Percentiles rank a stretch among this genome's conserved stretches.
These are phyloP conservation scores for Megalops cyprinoides DNA, from an alignment of 2,797 vertebrate genomes.

Conservation along the genomic window DNA sequence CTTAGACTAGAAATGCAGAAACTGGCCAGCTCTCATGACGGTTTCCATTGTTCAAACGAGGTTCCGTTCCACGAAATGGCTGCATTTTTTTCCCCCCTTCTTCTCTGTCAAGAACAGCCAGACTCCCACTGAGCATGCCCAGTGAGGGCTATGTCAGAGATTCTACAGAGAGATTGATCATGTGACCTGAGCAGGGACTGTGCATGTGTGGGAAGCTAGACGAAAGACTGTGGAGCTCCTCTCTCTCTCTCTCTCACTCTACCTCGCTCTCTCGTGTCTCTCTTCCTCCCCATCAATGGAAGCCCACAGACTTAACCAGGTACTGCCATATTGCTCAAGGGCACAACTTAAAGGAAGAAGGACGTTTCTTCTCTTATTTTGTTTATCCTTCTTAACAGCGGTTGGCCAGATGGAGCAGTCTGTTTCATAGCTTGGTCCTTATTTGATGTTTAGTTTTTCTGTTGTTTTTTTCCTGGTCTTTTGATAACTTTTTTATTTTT, in stretches of 20 bases:
- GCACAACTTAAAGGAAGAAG: conserved; percentile 40
- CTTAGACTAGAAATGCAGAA: conserved; percentile 23
- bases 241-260: conserved; percentile 24
- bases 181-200: conserved; percentile 54
- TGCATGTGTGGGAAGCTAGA: conserved; percentile 57
- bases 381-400: conserved; percentile 36
- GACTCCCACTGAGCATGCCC: conserved; percentile 63
- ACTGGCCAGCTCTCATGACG: conserved; percentile 9
- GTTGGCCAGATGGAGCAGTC: conserved; percentile 31
- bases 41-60: conserved; percentile 36
- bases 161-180: conserved; percentile 58
- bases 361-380: conserved; percentile 45
- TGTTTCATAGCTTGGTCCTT: conserved; percentile 11
- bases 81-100: conserved; percentile 53
- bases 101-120: conserved; percentile 56
- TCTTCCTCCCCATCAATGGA: conserved; percentile 50
- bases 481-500: not conserved
- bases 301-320: conserved; percentile 52
- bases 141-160: conserved; percentile 56
- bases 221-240: conserved; percentile 50
- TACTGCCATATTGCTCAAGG: conserved; percentile 50
- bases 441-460: conserved; percentile 30
- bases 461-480: not conserved
- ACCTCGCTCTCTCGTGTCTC: conserved; percentile 42
- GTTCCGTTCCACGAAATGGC: conserved; percentile 57